phyloP scores from a whole-genome alignment of 2,797 vertebrate species.

The Cyprinodon diabolis region DNA sequence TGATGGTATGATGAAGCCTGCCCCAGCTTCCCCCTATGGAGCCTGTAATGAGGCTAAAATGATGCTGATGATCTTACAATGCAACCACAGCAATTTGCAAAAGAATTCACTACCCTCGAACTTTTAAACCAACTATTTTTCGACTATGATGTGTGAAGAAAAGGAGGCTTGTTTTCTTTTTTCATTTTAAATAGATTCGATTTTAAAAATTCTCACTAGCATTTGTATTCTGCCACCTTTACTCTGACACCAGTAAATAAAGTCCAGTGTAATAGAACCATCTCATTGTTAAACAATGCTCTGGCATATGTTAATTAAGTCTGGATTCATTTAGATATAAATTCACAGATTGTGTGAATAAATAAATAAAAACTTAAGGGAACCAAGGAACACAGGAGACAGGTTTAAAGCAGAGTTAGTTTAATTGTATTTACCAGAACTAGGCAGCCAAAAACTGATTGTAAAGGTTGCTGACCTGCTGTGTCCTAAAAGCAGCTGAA shows the following conservation, averaged over 20 bases:
- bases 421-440: background rate
- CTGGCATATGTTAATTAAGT: too few relatives aligned
- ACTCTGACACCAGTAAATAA: background rate
- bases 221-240: background rate
- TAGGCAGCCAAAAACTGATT: too few relatives aligned
- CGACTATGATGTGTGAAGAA: background rate
- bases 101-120: background rate
- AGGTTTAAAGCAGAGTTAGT: background rate
- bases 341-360: background rate
- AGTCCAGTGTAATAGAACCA: background rate
- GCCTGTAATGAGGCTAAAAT: background rate
- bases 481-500: too few relatives aligned
- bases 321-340: background rate
- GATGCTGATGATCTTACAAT: background rate
- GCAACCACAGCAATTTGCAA: background rate
- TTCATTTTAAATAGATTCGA: background rate
- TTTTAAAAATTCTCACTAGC: background rate
- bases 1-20: slow-evolving; percentile 76
- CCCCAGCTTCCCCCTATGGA: slow-evolving; percentile 1
- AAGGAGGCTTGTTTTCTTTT: background rate
- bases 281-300: background rate
- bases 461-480: too few relatives aligned
- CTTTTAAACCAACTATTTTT: background rate
- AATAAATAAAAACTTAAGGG: background rate
- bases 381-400: background rate